Evolutionary conservation across 2,797 vertebrate species (phyloP).

Genomic region (Syndactyla subalaris): DNA sequence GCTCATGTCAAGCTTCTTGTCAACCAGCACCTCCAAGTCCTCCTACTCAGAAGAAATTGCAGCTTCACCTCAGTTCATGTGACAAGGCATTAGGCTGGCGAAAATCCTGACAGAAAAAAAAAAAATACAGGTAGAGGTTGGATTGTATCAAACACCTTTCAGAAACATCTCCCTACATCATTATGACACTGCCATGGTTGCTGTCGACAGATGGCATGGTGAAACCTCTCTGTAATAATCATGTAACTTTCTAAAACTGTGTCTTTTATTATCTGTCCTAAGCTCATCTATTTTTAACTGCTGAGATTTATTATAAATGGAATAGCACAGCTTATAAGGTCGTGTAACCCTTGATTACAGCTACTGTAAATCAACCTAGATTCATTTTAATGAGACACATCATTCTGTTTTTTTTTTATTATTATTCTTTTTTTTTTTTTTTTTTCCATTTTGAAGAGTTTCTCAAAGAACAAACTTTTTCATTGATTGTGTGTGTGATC

Average conservation of each 20-base stretch:
- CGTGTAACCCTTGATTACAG: conserved; percentile 63
- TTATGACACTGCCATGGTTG: background rate
- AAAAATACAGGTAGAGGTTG: background rate
- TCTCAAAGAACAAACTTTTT: background rate
- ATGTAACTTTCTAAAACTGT: conserved; percentile 43
- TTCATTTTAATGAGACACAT: conserved; percentile 63
- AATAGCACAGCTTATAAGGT: conserved; percentile 66
- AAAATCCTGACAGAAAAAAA: background rate
- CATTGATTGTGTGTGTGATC: background rate
- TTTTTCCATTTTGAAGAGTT: background rate
- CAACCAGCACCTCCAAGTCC: background rate
- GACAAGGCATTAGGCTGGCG: background rate
- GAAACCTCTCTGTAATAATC: conserved; percentile 45
- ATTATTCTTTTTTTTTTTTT: background rate
- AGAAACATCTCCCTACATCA: background rate
- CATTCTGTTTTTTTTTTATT: background rate
- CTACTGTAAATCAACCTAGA: conserved; percentile 67
- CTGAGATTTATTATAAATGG: conserved; percentile 68
- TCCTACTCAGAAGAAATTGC: background rate
- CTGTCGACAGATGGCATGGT: background rate
- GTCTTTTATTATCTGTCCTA: conserved; percentile 65
- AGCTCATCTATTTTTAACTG: conserved; percentile 72
- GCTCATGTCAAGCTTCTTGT: background rate
- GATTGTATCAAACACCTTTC: background rate
- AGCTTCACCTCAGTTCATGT: background rate